Base-by-base conservation (phyloP, 2,797 vertebrate species). In the Pipistrellus kuhlii region DNA sequence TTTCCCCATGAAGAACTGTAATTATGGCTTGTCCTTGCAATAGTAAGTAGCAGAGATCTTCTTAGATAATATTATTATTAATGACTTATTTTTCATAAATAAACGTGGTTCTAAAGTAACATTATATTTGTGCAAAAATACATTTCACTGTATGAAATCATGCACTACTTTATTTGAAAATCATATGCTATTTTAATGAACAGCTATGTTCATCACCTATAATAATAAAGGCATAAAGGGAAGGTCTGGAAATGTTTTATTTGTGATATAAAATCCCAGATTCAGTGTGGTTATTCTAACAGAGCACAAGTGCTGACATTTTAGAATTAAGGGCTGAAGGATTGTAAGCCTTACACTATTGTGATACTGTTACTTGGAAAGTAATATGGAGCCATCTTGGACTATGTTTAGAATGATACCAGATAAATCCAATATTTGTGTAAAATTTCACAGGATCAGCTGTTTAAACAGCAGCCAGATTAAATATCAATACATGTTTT, bases 401-500 rank as follows among this genome's bases (percentile, higher is more conserved):
- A 96, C 41, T 94, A 78, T 87, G n/a, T 95, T 85, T 76, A 90
- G 57, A 95, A 95, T 77, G 55, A 69, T 82, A 93, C 68, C 55
- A 95, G 71, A 95, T 82, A 78, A 77, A 91, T 94, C 64, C 89
- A 95, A 76, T 93, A 94, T 97, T 96, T 96, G 75, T 90, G 59
- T 85, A 97, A 98, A 97, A 94, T 94, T 91, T 90, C 80, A 94
- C 78, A 85, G 90, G 44, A 94, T 91, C 93, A 98, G 89, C 76
- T 95, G 69, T 96, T 97, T 93, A 96, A 97, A 96, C 93, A 95
- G 53, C 44, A 96, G 87, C 32, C 57, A 94, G 92, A 97, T 98
- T 97, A 97, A 97, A 97, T 97, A 97, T 94, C 97, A 96, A 96
- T 96, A 97, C 32, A 30, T 95, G 66, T 91, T 98, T 97, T 97